Evolutionary conservation across 2,888 invertebrate genomes (phyloP).

Genomic region (Pheosia tremula): DNA sequence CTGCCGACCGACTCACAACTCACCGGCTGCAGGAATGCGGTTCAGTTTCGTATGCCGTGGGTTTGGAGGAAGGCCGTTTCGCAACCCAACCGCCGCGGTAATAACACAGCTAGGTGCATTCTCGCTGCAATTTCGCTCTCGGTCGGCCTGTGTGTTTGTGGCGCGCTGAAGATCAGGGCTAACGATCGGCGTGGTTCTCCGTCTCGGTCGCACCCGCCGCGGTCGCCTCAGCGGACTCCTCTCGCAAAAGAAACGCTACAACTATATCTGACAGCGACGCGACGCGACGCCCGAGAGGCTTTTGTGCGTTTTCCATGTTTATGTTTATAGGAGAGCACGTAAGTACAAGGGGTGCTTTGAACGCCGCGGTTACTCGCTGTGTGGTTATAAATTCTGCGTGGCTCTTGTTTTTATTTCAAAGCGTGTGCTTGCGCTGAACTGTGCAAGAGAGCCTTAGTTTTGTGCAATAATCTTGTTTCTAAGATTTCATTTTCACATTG

Average conservation of each 20-base stretch:
- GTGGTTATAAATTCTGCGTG: constrained; percentile 68
- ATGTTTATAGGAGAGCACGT: constrained; percentile 82
- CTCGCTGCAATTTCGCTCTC: constrained; percentile 84
- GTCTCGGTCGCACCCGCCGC: constrained; percentile 63
- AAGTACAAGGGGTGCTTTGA: constrained; percentile 81
- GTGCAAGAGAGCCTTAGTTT: constrained; percentile 40
- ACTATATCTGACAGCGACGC: constrained; percentile 82
- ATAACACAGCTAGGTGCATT: constrained; percentile 84
- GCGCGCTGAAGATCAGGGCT: constrained; percentile 85
- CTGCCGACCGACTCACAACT: constrained; percentile 52
- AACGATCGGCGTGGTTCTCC: constrained; percentile 76
- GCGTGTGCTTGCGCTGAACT: constrained; percentile 54
- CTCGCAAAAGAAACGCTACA: constrained; percentile 81
- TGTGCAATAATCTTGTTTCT: constrained; percentile 40
- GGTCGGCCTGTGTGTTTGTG: constrained; percentile 84
- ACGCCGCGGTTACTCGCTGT: constrained; percentile 67
- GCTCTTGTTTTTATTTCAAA: constrained; percentile 70
- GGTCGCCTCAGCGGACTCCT: constrained; percentile 45
- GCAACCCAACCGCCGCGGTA: constrained; percentile 64
- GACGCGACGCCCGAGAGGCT: constrained; percentile 79
- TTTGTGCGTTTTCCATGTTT: constrained; percentile 84
- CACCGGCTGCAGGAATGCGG: constrained; percentile 45
- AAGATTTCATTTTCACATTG: constrained; percentile 32
- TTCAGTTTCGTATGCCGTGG: constrained; percentile 41
- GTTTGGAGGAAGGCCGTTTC: constrained; percentile 68